Base-by-base conservation (phyloP, 2,888 invertebrate species). In the Leptopilina syphax region DNA sequence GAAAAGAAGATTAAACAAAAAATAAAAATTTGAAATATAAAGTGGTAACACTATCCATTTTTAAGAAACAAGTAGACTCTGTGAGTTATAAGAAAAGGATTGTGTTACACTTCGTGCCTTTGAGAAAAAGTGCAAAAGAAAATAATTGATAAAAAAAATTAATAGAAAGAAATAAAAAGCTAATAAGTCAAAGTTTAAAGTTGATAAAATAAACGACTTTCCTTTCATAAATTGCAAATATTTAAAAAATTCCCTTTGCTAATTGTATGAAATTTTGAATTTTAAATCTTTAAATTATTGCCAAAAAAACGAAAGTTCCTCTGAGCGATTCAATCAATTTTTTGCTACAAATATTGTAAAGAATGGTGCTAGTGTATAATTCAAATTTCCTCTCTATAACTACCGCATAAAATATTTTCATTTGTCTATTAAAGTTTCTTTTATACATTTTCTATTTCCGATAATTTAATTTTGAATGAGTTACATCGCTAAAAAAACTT, bases 21-120 rank as follows among this genome's bases (percentile, higher is more conserved):
- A 44, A 18, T 18, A 18, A 18, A 44, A 6, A 44, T 44, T 44
- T 44, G 27, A 34, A 73, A 18, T 34, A 9, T 12, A 34, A 34
- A 34, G 27, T 9, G 54, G 57, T 9, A 41, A 41, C 13, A 57
- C 44, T 44, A 57, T 57, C n/a, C 18, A 57, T 73, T 73, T 73
- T 70, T 27, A 70, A 70, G 57, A 73, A 34, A 27, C 0, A 24
- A 73, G 73, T 57, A 73, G 57, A 57, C 57, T 73, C 73, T 41
- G 73, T 57, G 18, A 73, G 57, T 41, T 57, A 13, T 57, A 73
- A n/a, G 34, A 73, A 34, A 73, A 57, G 73, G 27, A 24, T 70
- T 73, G 5, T 34, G 57, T 60, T 57, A 73, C n/a, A 57, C 54
- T 57, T 60, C 34, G 73, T 73, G 73, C 73, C 73, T 73, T 73